A percentile compares a stretch with the other conserved stretches of the same genome.
These are phyloP conservation scores for Pollimyrus isidori DNA, from an alignment of 2,113 vertebrate species.

Conservation along the genomic window DNA sequence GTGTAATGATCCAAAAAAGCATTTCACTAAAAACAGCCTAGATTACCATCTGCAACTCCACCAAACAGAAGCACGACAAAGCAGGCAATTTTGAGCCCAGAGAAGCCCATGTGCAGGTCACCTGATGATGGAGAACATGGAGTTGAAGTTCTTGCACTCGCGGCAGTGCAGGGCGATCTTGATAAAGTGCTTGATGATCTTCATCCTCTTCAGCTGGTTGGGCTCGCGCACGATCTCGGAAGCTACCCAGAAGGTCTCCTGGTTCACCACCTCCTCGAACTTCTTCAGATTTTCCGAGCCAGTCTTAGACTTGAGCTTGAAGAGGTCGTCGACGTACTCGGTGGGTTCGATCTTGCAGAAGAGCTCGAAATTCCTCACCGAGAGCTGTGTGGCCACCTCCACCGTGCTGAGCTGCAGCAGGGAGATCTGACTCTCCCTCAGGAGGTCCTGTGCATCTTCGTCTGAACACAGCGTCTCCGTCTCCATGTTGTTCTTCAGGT, in stretches of 20 bases:
- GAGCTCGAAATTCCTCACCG: conserved; percentile 91
- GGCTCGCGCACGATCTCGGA: conserved; percentile 87
- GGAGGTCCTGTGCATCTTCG: conserved; percentile 90
- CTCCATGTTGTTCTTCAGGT: conserved; percentile 98
- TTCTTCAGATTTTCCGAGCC: conserved; percentile 84
- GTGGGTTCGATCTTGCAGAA: conserved; percentile 97
- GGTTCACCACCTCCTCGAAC: conserved; percentile 96
- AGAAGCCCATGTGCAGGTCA: conserved; percentile 38
- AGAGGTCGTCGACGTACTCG: conserved; percentile 93
- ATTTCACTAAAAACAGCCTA: not conserved
- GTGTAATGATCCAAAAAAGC: not conserved
- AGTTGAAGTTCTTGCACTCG: conserved; percentile 99
- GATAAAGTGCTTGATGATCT: conserved; percentile 95
- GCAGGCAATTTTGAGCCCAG: not conserved
- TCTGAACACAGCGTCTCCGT: conserved; percentile 95
- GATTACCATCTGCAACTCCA: not conserved
- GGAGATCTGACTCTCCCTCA: conserved; percentile 86
- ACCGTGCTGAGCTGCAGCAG: conserved; percentile 90
- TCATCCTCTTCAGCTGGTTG: conserved; percentile 96
- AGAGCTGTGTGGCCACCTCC: conserved; percentile 92
- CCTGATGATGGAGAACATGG: conserved; percentile 99
- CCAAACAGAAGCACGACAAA: not conserved
- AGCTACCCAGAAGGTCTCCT: conserved; percentile 98
- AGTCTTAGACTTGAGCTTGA: conserved; percentile 80
- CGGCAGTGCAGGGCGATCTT: conserved; percentile 97